These are phyloP conservation scores for Nomada flava DNA, from an alignment of 2,888 invertebrate genomes.

Conservation along the genomic window DNA sequence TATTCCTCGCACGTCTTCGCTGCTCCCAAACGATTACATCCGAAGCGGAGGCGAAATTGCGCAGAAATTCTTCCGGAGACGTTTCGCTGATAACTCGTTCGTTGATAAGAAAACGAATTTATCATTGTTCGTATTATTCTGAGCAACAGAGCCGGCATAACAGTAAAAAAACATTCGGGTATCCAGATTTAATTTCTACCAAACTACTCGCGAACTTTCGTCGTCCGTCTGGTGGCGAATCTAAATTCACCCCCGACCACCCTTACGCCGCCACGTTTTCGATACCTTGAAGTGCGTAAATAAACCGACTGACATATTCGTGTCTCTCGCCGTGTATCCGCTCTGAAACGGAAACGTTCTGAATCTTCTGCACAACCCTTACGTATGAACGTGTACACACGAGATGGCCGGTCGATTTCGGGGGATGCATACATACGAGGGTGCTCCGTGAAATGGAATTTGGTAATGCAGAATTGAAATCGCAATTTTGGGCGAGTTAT, in stretches of 20 bases:
- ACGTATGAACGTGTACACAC: neutral
- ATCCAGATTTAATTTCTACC: no score
- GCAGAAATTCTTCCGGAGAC: slow-evolving; percentile 25
- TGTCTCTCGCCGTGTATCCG: slow-evolving; percentile 49
- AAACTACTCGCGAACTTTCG: no score
- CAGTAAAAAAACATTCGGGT: neutral
- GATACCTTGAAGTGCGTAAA: slow-evolving; percentile 70
- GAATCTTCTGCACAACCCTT: slow-evolving; percentile 41
- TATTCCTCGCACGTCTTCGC: neutral
- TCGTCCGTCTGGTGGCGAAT: no score
- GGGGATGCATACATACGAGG: neutral
- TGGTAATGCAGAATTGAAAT: no score
- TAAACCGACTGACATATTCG: slow-evolving; percentile 72
- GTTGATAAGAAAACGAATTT: no score
- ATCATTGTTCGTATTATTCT: no score
- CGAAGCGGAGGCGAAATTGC: slow-evolving; percentile 9
- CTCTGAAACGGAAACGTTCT: slow-evolving; percentile 43
- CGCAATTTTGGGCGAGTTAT: no score
- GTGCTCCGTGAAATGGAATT: neutral
- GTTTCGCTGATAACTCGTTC: no score
- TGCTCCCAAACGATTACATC: slow-evolving; percentile 33
- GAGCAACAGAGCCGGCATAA: no score
- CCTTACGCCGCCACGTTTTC: slow-evolving; percentile 2
- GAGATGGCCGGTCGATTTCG: slow-evolving; percentile 14
- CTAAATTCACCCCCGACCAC: neutral